These are phyloP conservation scores for Hyposoter didymator DNA, from an alignment of 2,888 invertebrate genomes.

Conservation along the genomic window DNA sequence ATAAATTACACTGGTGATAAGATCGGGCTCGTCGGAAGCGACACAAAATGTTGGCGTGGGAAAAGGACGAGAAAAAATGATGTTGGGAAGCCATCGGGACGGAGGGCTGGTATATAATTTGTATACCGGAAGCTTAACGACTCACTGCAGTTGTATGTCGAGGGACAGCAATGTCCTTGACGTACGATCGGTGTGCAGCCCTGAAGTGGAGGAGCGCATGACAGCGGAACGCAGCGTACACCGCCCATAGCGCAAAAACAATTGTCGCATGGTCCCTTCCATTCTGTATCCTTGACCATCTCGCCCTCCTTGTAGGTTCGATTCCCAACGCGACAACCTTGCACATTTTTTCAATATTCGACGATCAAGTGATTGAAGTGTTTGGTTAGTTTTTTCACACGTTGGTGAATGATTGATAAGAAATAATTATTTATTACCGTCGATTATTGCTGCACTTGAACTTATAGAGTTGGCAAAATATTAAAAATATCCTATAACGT, in stretches of 20 bases:
- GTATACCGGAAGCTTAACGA: constrained; percentile 71
- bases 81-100: background rate
- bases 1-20: background rate
- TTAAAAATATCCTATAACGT: background rate
- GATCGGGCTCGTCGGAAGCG: background rate
- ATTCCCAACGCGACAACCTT: constrained; percentile 89
- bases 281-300: constrained; percentile 86
- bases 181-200: constrained; percentile 92
- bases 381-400: background rate
- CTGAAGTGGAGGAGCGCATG: constrained; percentile 90
- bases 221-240: constrained; percentile 90
- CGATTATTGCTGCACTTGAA: background rate
- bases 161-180: constrained; percentile 93
- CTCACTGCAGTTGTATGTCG: constrained; percentile 92
- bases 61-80: background rate
- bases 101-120: constrained; percentile 33
- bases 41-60: background rate
- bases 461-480: background rate
- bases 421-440: background rate
- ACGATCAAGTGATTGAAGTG: background rate
- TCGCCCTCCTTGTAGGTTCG: constrained; percentile 89
- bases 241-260: constrained; percentile 92
- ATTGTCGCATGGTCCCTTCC: constrained; percentile 89
- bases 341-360: constrained; percentile 67
- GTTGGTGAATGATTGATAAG: too few species aligned